Evolutionary conservation across 2,113 vertebrate species (phyloP).

Genomic region (Semnornis frantzii): DNA sequence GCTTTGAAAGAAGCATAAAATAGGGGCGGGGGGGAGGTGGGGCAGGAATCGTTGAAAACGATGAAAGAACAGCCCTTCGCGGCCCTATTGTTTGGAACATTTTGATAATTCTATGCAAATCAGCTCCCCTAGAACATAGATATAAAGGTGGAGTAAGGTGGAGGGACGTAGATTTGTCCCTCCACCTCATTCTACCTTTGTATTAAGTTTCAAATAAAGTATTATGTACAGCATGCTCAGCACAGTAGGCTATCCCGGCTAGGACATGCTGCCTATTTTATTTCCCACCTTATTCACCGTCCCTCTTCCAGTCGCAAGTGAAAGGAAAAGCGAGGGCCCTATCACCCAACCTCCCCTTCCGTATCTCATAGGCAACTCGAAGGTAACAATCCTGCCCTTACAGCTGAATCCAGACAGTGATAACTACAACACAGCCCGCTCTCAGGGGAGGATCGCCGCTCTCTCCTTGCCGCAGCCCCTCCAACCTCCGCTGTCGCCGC

Average conservation of each 20-base stretch:
- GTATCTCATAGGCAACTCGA: background rate
- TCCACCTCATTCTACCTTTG: background rate
- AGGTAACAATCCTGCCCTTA: background rate
- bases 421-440: background rate
- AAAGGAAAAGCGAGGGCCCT: background rate
- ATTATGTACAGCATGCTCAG: too few relatives aligned
- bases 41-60: background rate
- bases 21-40: too few relatives aligned
- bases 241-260: background rate
- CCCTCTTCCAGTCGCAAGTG: background rate
- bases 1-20: background rate
- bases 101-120: background rate
- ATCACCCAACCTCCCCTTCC: background rate
- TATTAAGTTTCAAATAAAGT: background rate
- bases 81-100: background rate
- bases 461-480: background rate
- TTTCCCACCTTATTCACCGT: background rate
- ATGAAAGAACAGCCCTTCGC: background rate
- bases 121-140: background rate
- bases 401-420: rapidly evolving
- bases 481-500: background rate
- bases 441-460: background rate
- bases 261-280: background rate
- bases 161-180: background rate
- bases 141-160: too few relatives aligned